phyloP scores from a whole-genome alignment of 2,797 vertebrate species.

The Fundulus diaphanus region DNA sequence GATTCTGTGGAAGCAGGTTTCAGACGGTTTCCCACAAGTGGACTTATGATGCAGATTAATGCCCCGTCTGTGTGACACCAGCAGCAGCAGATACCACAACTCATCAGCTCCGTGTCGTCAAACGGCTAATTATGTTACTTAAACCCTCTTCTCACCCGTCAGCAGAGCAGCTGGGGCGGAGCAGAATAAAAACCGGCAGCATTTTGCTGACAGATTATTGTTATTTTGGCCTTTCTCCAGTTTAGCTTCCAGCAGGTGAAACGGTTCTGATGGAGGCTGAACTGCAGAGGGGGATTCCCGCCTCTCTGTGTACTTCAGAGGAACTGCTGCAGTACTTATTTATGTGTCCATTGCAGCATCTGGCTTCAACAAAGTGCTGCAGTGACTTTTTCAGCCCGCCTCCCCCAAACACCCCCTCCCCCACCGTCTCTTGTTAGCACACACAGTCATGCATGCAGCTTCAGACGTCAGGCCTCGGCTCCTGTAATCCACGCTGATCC shows the following conservation, averaged over 20 bases:
- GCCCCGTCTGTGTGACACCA: too few relatives aligned
- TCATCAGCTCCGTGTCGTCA: too few relatives aligned
- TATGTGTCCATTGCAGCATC: neutral
- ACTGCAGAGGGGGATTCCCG: neutral
- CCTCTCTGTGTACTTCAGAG: neutral
- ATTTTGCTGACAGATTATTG: neutral
- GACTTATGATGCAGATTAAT: too few relatives aligned
- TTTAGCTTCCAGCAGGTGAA: too few relatives aligned
- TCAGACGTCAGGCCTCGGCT: neutral
- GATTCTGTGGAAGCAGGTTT: neutral
- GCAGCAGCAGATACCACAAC: too few relatives aligned
- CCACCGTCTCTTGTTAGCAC: neutral
- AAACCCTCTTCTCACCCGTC: neutral
- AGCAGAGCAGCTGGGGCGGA: neutral
- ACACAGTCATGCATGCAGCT: constrained; percentile 2
- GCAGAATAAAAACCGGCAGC: neutral
- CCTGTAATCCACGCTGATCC: neutral
- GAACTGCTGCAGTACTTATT: neutral
- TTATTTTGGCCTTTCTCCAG: neutral
- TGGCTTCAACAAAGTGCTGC: neutral
- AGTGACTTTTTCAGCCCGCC: neutral
- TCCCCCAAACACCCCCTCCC: neutral
- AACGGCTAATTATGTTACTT: neutral
- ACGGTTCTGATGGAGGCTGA: neutral
- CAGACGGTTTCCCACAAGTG: too few relatives aligned